Evolutionary conservation across 2,797 vertebrate species (phyloP), one percentile per base, ranked within the genome.

Genomic region (Heteromormyrus szaboi): DNA sequence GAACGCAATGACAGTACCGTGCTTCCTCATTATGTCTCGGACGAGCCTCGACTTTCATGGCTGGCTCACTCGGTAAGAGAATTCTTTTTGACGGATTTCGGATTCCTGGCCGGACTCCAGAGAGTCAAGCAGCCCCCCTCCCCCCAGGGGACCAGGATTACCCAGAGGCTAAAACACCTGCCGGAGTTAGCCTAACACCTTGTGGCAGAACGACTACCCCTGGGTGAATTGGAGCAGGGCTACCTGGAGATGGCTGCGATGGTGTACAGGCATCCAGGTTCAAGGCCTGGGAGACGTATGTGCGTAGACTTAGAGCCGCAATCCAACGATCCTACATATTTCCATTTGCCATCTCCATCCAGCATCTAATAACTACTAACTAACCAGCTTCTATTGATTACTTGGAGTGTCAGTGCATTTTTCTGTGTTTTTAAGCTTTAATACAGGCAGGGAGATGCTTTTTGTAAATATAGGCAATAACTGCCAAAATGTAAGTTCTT

Each of bases 21-120:
- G 72, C 53, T 88, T 89, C 79, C 68, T 87, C 85, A 91, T 90
- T 89, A 87, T 88, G 48, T 91, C 53, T 48, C 29, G 88, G 88
- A 90, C 86, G 90, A 89, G 84, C 89, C 81, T 87, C 88, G 90
- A 89, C 91, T 90, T 92, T 91, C 89, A 90, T 90, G 91, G 88
- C 88, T 87, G 87, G 86, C 85, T 91, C 89, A 90, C 76, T 87
- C 50, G 37, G 9, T 85, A 25, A 56, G 84, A 85, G 50, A 81
- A 59, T 85, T 62, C 54, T 62, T 85, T 56, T 50, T 51, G 22
- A 68, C 87, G 33, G 88, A 44, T 81, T 81, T 37, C 17, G 76
- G 87, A 79, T 90, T 89, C 53, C 48, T 87, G 76, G 85, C 68
- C 50, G 48, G 83, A 46, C 48, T 54, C 88, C 62, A 25, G 83